Evolutionary conservation across 2,888 invertebrate genomes (phyloP), one percentile per base, ranked within the genome.

Genomic region (Eulithis testata): DNA sequence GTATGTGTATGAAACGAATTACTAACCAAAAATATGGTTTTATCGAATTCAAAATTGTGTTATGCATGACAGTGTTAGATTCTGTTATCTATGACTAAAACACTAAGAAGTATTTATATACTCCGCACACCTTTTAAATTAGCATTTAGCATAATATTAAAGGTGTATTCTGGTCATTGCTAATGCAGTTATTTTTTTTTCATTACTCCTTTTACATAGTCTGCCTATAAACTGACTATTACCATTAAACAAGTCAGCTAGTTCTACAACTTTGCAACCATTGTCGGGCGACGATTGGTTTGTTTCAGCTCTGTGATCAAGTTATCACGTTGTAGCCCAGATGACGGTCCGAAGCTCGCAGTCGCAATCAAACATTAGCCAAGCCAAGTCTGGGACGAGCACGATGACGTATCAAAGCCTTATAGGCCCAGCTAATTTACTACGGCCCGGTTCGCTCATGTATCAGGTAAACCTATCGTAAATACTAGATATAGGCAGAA

Each of bases 291-390:
- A 36, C 14, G 53, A 14, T 40, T 53, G 40, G 8, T 63, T 9
- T 7, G 6, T 11, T 37, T 12, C 21, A 7, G 36, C 53, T 27
- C 5, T 68, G 59, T 79, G 68, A 79, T 80, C 73, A 76, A 76
- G 72, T 71, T 76, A 76, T 74, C 70, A 63, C 59, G 36, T 75
- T 76, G 40, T 60, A 78, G 85, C 76, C 47, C 72, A 76, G 40
- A 57, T 79, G 36, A 71, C 82, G 8, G 36, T 77, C 37, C 79
- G 79, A n/a, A 74, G 73, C 54, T 85, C 89, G 0, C 85, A 85
- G 59, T 89, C 91, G 0, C 85, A 86, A 54, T 89, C 91, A 0
- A 87, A 85, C 63, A 12, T 91, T 11, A 91, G 90, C 66, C 86
- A 87, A 40, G 78, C 86, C 0, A 89, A 86, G 75, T 91, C 91